Evolutionary conservation across 2,797 vertebrate species (phyloP).

Genomic region (Tenualosa ilisha): DNA sequence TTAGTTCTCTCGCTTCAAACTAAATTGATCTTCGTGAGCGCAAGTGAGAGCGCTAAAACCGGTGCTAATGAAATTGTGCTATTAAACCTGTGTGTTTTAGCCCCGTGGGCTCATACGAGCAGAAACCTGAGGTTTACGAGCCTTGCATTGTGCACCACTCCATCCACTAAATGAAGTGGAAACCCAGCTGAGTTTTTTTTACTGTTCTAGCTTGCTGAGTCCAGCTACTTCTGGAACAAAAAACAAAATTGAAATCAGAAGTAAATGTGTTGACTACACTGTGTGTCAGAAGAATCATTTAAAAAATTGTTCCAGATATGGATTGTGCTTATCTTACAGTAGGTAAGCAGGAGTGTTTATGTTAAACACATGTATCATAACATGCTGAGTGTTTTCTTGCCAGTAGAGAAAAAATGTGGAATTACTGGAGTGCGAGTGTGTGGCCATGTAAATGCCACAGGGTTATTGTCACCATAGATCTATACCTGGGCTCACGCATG

Average conservation of each 20-base stretch:
- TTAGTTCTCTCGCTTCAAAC: not conserved
- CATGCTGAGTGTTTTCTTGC: not conserved
- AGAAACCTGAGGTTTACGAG: constrained; percentile 67
- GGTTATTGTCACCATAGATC: constrained; percentile 23
- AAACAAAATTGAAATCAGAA: not conserved
- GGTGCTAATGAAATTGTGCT: constrained; percentile 72
- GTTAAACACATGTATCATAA: not conserved
- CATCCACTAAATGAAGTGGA: constrained; percentile 73
- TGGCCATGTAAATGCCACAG: constrained; percentile 39
- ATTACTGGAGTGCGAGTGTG: constrained; percentile 13
- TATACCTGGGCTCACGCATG: constrained; percentile 3
- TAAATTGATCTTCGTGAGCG: constrained; percentile 48
- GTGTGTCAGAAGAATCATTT: not conserved
- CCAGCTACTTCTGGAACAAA: constrained; percentile 1
- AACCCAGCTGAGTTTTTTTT: constrained; percentile 61
- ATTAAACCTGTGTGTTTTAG: constrained; percentile 66
- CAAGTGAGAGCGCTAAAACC: constrained; percentile 50
- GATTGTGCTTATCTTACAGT: not conserved
- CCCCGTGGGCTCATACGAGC: constrained; percentile 43
- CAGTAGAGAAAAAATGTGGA: constrained; percentile 14
- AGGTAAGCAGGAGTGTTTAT: not conserved
- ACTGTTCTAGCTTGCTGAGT: constrained; percentile 15
- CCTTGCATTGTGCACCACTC: constrained; percentile 59
- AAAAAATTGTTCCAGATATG: not conserved
- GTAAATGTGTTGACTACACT: not conserved